Percentiles rank a stretch among this genome's conserved stretches.
These are phyloP conservation scores for Vulpes lagopus DNA, from an alignment of 2,113 vertebrate species.

Conservation along the genomic window DNA sequence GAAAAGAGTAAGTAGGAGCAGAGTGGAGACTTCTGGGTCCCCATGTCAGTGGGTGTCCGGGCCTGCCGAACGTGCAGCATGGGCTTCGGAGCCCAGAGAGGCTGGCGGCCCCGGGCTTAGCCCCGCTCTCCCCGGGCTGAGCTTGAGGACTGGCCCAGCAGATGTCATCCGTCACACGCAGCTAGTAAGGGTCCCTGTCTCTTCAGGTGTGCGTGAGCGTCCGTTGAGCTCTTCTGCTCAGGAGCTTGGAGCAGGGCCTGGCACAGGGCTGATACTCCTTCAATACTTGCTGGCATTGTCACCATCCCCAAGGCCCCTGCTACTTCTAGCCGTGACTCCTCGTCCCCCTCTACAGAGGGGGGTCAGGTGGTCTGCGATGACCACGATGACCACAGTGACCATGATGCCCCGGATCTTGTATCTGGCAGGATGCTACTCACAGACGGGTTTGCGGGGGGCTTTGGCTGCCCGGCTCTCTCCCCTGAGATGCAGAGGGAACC, in stretches of 20 bases:
- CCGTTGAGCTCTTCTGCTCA: accelerated
- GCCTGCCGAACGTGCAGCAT: accelerated
- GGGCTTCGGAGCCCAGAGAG: no score
- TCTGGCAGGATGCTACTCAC: background rate
- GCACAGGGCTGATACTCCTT: no score
- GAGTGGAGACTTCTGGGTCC: background rate
- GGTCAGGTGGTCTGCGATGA: accelerated
- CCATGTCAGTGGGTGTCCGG: accelerated
- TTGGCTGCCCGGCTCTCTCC: background rate
- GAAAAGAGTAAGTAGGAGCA: background rate
- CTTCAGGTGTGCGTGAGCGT: background rate
- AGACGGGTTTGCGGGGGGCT: no score
- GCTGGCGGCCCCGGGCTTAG: accelerated
- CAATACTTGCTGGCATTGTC: accelerated
- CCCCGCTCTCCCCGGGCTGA: no score
- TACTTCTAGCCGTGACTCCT: background rate
- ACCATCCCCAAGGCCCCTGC: accelerated
- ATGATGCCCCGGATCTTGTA: background rate
- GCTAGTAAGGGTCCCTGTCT: accelerated
- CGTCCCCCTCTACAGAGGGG: no score
- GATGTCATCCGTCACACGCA: background rate
- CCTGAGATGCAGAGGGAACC: background rate
- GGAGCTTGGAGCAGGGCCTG: background rate
- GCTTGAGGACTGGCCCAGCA: background rate
- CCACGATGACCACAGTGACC: accelerated